Conservation (phyloP, 2,797 vertebrate genomes). For the Argentina silus region DNA sequence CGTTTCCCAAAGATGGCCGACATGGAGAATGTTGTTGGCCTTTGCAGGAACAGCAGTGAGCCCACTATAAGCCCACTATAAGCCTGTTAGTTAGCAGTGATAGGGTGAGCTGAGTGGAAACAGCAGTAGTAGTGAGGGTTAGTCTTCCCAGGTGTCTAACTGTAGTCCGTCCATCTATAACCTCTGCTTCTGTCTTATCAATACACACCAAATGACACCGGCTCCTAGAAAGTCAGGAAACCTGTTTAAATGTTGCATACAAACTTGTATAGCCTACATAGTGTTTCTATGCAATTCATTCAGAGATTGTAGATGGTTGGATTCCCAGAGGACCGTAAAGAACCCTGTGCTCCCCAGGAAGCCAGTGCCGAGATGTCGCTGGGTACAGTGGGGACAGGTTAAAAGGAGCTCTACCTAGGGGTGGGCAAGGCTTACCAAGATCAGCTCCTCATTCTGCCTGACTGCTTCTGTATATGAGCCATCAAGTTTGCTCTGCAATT, state of each 20-base stretch:
- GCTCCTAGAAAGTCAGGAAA: neutral
- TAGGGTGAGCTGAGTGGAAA: neutral
- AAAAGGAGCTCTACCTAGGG: slow-evolving; percentile 53
- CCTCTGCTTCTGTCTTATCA: slow-evolving; percentile 5
- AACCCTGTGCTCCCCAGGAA: slow-evolving; percentile 22
- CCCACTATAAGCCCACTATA: neutral
- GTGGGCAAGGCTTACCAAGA: slow-evolving; percentile 89
- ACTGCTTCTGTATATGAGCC: slow-evolving; percentile 98
- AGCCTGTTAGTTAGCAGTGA: slow-evolving; percentile 39
- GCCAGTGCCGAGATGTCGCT: slow-evolving; percentile 23
- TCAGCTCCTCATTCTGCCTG: slow-evolving; percentile 99
- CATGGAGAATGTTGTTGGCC: slow-evolving; percentile 1
- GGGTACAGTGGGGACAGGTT: slow-evolving; percentile 29
- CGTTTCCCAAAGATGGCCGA: slow-evolving; percentile 20
- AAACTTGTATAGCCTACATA: neutral
- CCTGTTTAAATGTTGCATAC: neutral
- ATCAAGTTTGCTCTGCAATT: slow-evolving; percentile 99
- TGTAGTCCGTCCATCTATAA: slow-evolving; percentile 52
- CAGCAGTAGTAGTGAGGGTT: slow-evolving; percentile 34
- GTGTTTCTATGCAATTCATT: neutral
- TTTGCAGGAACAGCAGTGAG: slow-evolving; percentile 26
- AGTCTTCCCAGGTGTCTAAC: slow-evolving; percentile 42
- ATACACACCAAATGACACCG: neutral
- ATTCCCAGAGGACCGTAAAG: slow-evolving; percentile 36
- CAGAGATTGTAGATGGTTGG: slow-evolving; percentile 49